Conservation (phyloP, 2,888 invertebrate genomes). For the Asteroscopus sphinx region DNA sequence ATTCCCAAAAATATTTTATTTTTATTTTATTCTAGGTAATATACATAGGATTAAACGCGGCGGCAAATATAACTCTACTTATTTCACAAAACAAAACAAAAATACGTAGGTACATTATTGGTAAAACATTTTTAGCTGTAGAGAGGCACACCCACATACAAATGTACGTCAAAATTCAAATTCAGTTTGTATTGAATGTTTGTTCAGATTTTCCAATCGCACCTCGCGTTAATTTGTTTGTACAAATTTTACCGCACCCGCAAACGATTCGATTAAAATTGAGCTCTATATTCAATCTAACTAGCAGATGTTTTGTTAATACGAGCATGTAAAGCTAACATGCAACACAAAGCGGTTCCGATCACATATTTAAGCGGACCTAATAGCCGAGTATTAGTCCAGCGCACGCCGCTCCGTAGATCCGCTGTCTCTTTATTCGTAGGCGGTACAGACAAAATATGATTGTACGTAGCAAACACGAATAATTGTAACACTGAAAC, state of each 20-base stretch:
- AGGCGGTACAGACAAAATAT: conserved; percentile 57
- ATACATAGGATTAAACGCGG: background rate
- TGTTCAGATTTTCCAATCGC: conserved; percentile 83
- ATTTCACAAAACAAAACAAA: background rate
- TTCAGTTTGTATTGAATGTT: conserved; percentile 73
- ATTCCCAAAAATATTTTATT: no score
- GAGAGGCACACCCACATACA: conserved; percentile 34
- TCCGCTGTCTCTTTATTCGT: conserved; percentile 33
- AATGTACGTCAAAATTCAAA: conserved; percentile 69
- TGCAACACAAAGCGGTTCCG: conserved; percentile 44
- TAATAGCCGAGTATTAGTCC: conserved; percentile 46
- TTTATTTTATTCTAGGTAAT: no score
- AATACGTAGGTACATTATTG: background rate
- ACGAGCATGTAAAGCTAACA: conserved; percentile 59
- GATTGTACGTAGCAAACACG: conserved; percentile 67
- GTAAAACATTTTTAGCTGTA: conserved; percentile 36
- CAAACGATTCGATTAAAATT: conserved; percentile 81
- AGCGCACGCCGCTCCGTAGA: conserved; percentile 33
- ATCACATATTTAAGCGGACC: conserved; percentile 49
- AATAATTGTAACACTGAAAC: conserved; percentile 76
- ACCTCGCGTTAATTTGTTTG: conserved; percentile 85
- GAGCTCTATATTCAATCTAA: conserved; percentile 72
- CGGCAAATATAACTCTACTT: background rate
- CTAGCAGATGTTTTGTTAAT: conserved; percentile 61
- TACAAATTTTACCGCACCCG: conserved; percentile 75